phyloP scores from a whole-genome alignment of 2,113 vertebrate species.

The Gallinago paraguaiae region DNA sequence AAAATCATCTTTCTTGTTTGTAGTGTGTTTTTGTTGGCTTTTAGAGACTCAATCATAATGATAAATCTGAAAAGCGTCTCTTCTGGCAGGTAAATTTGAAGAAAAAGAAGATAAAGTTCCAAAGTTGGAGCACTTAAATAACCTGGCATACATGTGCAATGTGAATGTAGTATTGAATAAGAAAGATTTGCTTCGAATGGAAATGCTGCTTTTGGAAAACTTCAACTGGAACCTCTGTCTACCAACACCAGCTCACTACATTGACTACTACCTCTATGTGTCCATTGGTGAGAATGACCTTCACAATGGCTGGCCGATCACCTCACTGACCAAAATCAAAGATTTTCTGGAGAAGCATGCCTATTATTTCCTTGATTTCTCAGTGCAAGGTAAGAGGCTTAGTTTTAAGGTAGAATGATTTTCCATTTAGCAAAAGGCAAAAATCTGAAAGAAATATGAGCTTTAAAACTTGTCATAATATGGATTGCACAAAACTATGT shows the following conservation, averaged over 20 bases:
- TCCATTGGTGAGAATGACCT: slow-evolving; percentile 86
- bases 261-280: slow-evolving; percentile 92
- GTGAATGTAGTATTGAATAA: slow-evolving; percentile 84
- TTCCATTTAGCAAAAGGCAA: neutral
- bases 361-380: slow-evolving; percentile 90
- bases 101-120: slow-evolving; percentile 88
- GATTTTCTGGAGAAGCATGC: slow-evolving; percentile 88
- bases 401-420: neutral
- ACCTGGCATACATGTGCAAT: slow-evolving; percentile 81
- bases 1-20: neutral
- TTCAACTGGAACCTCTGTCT: slow-evolving; percentile 91
- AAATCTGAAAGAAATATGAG: neutral
- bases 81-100: slow-evolving; percentile 88
- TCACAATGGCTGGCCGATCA: slow-evolving; percentile 85
- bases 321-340: slow-evolving; percentile 84
- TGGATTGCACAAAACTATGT: neutral
- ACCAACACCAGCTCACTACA: slow-evolving; percentile 92
- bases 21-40: neutral
- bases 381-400: slow-evolving; percentile 83
- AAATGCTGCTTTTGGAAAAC: slow-evolving; percentile 89
- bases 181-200: slow-evolving; percentile 85
- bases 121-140: slow-evolving; percentile 89
- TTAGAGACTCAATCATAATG: neutral
- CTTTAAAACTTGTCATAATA: neutral
- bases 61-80: neutral